Evolutionary conservation across 2,888 invertebrate genomes (phyloP).

Genomic region (Atrina japonica): DNA sequence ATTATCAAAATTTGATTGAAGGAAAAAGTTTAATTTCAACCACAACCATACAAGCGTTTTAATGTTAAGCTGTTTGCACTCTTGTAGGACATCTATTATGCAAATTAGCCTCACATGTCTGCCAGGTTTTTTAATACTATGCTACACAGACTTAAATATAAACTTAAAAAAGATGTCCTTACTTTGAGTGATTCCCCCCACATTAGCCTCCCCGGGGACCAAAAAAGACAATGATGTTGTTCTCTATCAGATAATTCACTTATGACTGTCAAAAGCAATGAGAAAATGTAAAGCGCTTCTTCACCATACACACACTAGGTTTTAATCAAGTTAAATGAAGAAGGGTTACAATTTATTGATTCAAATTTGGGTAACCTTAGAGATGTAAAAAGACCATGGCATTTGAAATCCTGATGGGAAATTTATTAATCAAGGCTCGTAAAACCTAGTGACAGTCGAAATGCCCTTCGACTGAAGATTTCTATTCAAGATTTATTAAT

Average conservation of each 20-base stretch:
- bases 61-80: too few relatives aligned
- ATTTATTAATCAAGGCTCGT: conserved; percentile 29
- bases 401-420: conserved; percentile 34
- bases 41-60: too few relatives aligned
- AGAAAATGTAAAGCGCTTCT: conserved; percentile 1
- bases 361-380: conserved; percentile 34
- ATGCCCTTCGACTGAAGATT: conserved; percentile 22
- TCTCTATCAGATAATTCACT: conserved; percentile 13
- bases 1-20: too few relatives aligned
- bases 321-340: conserved; percentile 15
- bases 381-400: conserved; percentile 22
- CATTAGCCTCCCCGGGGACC: not conserved
- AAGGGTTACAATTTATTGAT: conserved; percentile 16
- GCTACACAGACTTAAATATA: not conserved
- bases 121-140: too few relatives aligned
- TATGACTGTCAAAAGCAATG: conserved; percentile 16
- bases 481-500: conserved; percentile 38
- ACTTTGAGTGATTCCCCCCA: conserved; percentile 1
- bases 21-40: too few relatives aligned
- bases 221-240: not conserved
- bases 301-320: not conserved
- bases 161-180: not conserved
- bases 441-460: conserved; percentile 31
- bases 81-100: too few relatives aligned
- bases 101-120: too few relatives aligned